Percentiles rank a stretch among this genome's conserved stretches.
These are phyloP conservation scores for Daktulosphaira vitifoliae DNA, from an alignment of 1,140 invertebrate genomes.

Conservation along the genomic window DNA sequence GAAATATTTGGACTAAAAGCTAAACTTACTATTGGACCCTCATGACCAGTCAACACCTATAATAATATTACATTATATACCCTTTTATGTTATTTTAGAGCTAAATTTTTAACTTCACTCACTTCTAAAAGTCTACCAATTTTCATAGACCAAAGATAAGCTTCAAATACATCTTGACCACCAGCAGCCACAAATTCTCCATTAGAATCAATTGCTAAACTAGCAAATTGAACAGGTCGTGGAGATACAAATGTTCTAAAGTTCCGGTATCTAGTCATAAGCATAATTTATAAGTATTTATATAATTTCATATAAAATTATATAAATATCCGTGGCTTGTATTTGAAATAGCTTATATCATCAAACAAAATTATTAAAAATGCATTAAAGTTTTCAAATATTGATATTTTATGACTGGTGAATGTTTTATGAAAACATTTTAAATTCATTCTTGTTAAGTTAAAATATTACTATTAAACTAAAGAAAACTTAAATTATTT, in stretches of 20 bases:
- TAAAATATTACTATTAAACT: background rate
- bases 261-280: conserved; percentile 87
- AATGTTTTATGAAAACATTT: no score
- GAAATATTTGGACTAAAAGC: conserved; percentile 66
- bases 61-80: conserved; percentile 34
- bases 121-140: conserved; percentile 82
- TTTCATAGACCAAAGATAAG: conserved; percentile 92
- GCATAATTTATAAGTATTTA: background rate
- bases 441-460: no score
- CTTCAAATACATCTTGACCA: conserved; percentile 86
- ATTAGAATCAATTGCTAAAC: conserved; percentile 75
- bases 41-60: conserved; percentile 79
- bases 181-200: conserved; percentile 89
- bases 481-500: background rate
- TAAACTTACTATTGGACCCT: conserved; percentile 77
- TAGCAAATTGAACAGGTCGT: conserved; percentile 83
- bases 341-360: no score
- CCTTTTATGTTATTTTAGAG: conserved; percentile 20
- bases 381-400: no score
- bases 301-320: background rate
- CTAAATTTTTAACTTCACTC: conserved; percentile 36
- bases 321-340: background rate
- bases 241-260: conserved; percentile 92
- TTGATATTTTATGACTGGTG: no score
- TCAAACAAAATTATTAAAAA: no score